Evolutionary conservation across 2,113 vertebrate genomes (phyloP), one percentile per base, ranked within the genome.

Genomic region (Geococcyx californianus): DNA sequence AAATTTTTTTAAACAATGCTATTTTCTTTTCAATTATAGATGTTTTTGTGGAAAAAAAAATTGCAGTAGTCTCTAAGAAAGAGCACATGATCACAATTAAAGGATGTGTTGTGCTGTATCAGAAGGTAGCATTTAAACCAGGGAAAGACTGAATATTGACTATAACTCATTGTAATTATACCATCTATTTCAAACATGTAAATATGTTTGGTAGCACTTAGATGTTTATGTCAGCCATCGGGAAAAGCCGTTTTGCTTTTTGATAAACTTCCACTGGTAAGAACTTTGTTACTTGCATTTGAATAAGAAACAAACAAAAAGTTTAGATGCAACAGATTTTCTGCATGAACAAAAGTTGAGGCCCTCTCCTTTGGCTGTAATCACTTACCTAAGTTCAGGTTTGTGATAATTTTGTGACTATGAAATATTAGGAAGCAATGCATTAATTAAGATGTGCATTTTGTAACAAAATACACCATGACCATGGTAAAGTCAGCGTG

Each of bases 181-280:
- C 93, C 93, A 96, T 96, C 92, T 89, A 96, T 96, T 97, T 92
- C 93, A 90, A 92, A 95, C 86, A 94, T 96, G 93, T 96, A 96
- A 96, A 90, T 96, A 95, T 64, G 92, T 89, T 93, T 89, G 92
- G 88, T 93, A 81, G 95, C 80, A 90, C 90, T 97, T 95, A 96
- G 60, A 78, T 68, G 76, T 96, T 96, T 96, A 95, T 96, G 90
- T 96, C 83, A 94, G 94, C 92, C 90, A 87, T 92, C 62, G 92
- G 90, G 86, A 90, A 87, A 90, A 96, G 80, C 56, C 0, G 0
- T 94, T 96, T 97, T 70, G 87, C 83, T 89, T 90, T 96, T 95
- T 84, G 83, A 88, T 87, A 75, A 89, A 94, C 56, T 97, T 91
- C 55, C 55, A 72, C 68, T 40, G 69, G 59, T 58, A 89, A 79